Conservation (phyloP, 2,113 vertebrate genomes). For the Talpa occidentalis region DNA sequence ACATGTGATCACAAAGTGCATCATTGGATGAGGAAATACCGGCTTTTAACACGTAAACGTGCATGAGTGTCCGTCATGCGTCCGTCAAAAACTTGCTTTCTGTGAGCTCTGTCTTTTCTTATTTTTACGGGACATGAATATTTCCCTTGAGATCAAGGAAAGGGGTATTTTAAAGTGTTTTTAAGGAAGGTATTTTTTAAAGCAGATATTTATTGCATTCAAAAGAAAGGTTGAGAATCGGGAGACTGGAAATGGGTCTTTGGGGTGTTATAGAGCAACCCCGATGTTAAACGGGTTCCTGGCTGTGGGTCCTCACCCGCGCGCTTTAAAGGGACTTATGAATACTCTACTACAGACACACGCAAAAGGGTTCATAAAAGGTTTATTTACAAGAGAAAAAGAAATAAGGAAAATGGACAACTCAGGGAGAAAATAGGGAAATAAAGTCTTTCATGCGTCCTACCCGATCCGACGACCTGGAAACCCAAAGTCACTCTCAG, state of each 20-base stretch:
- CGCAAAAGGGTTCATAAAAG: too few species aligned
- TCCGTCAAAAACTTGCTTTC: neutral
- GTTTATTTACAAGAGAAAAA: too few species aligned
- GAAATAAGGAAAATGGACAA: too few species aligned
- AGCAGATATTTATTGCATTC: neutral
- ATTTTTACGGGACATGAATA: neutral
- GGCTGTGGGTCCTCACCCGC: too few species aligned
- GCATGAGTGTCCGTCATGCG: neutral
- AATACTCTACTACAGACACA: too few species aligned
- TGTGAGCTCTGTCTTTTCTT: neutral
- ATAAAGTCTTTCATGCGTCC: too few species aligned
- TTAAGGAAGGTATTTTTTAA: neutral
- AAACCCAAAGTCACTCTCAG: too few species aligned
- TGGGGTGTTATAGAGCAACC: too few species aligned
- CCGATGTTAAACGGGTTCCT: too few species aligned
- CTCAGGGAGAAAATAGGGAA: too few species aligned
- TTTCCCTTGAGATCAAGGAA: slow-evolving; percentile 11
- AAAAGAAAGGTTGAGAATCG: neutral
- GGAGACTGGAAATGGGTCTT: neutral
- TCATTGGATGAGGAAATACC: neutral
- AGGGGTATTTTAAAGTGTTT: neutral
- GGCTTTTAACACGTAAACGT: neutral
- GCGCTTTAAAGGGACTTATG: too few species aligned
- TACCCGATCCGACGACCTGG: too few species aligned
- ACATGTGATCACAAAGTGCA: neutral